Conservation (phyloP, 2,113 vertebrate genomes). For the Bufo gargarizans region DNA sequence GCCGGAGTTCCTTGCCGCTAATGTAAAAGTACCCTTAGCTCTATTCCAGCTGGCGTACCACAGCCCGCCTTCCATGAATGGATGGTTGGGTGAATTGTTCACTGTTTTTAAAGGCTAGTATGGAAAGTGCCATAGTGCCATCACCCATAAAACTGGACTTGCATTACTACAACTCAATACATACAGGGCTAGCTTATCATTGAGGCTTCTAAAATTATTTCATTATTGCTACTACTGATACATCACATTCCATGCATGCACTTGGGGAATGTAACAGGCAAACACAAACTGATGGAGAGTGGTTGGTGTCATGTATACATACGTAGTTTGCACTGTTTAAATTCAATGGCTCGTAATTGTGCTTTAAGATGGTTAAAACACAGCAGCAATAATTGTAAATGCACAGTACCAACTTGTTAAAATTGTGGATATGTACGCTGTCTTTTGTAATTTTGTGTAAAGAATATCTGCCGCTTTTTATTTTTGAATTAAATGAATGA, state of each 20-base stretch:
- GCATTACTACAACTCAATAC: neutral
- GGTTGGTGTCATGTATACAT: slow-evolving; percentile 34
- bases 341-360: slow-evolving; percentile 54
- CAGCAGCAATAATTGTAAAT: slow-evolving; percentile 86
- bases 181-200: neutral
- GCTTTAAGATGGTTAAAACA: slow-evolving; percentile 72
- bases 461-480: slow-evolving; percentile 56
- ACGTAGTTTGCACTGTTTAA: slow-evolving; percentile 56
- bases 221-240: neutral
- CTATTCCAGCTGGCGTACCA: neutral
- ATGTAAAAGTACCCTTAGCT: neutral
- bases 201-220: neutral
- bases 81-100: neutral
- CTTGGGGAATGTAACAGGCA: slow-evolving; percentile 40
- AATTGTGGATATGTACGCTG: slow-evolving; percentile 68
- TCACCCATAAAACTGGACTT: neutral
- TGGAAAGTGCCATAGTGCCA: neutral
- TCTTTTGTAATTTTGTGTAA: slow-evolving; percentile 66
- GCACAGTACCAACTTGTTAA: slow-evolving; percentile 81
- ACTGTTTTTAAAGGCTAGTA: neutral
- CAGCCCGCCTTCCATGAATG: neutral
- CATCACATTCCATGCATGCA: slow-evolving; percentile 38
- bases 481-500: slow-evolving; percentile 55
- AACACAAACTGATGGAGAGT: slow-evolving; percentile 30
- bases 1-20: neutral